Base-by-base conservation (phyloP, 2,888 invertebrate genomes). In the Sinohyriopsis cumingii region DNA sequence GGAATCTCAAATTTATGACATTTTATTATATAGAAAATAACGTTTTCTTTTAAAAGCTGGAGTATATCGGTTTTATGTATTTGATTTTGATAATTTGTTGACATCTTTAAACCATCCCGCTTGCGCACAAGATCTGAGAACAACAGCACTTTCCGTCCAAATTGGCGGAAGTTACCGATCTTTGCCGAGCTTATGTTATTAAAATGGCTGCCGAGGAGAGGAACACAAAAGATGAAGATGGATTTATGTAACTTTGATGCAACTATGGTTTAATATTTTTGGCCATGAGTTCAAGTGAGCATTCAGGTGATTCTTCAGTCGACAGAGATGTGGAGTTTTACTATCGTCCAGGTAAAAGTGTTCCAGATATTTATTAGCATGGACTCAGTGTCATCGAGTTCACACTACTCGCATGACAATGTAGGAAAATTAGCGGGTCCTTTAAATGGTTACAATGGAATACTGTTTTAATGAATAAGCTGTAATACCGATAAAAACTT, bases 281-380 rank as follows among this genome's bases (percentile, higher is more conserved):
- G 79, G 80, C 68, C 56, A 86, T 86, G 86, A 86, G 81, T 82
- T 82, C 81, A 55, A 80, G 84, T 64, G 86, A 86, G 65, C 79
- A 82, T 74, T 78, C 80, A 64, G 82, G 82, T 70, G 86, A 86
- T 76, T 79, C 81, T 69, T 81, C 82, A 68, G 82, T 80, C 72
- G 86, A 86, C 70, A 81, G 83, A 74, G 86, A 86, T 77, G 84
- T 85, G 80, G 86, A 85, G 67, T 84, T 81, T 73, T 86, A 81
- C 72, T 85, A 82, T 70, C 78, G 85, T 60, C 84, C 86, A 83
- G 86, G 85, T 85, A 79, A 73, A 64, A 28, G 65, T 45, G 60
- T 33, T 19, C 24, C 6, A 24, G 24, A 22, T 20, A 22, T 60
- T 60, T 28, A 25, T 60, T 60, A 28, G 5, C 25, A 19, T 22